Conservation (phyloP, 1,140 invertebrate species). For the Leptopilina clavipes region DNA sequence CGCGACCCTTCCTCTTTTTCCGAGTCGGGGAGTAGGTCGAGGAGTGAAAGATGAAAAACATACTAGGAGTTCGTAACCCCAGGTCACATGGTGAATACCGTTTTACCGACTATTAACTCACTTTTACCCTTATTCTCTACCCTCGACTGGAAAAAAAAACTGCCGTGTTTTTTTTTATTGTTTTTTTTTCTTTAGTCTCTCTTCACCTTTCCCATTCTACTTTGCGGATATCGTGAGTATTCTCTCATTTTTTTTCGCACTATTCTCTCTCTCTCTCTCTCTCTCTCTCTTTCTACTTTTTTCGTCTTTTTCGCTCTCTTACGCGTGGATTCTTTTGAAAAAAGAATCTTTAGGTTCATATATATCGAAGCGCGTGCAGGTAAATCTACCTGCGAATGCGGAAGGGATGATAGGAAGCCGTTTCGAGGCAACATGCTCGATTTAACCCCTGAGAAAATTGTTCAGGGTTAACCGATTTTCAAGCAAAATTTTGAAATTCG, state of each 20-base stretch:
- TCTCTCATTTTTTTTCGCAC: slow-evolving; percentile 49
- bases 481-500: slow-evolving; percentile 69
- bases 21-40: slow-evolving; percentile 35
- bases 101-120: slow-evolving; percentile 77
- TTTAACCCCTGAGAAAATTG: slow-evolving; percentile 75
- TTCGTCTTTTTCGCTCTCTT: slow-evolving; percentile 45
- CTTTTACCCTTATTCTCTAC: slow-evolving; percentile 69
- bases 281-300: no score
- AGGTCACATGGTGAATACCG: slow-evolving; percentile 69
- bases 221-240: slow-evolving; percentile 38
- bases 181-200: background rate
- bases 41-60: slow-evolving; percentile 43
- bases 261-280: slow-evolving; percentile 47
- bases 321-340: slow-evolving; percentile 48
- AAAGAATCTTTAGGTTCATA: slow-evolving; percentile 38
- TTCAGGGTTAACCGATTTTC: slow-evolving; percentile 73
- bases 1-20: slow-evolving; percentile 24
- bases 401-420: slow-evolving; percentile 46
- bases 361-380: slow-evolving; percentile 56
- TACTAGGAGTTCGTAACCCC: slow-evolving; percentile 53
- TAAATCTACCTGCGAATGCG: slow-evolving; percentile 63
- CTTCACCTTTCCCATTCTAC: slow-evolving; percentile 39
- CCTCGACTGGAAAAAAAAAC: slow-evolving; percentile 49
- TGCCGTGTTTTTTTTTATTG: slow-evolving; percentile 41
- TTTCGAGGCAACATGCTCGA: slow-evolving; percentile 66